phyloP scores from a whole-genome alignment of 2,888 invertebrate genomes.

The Archips xylosteana region DNA sequence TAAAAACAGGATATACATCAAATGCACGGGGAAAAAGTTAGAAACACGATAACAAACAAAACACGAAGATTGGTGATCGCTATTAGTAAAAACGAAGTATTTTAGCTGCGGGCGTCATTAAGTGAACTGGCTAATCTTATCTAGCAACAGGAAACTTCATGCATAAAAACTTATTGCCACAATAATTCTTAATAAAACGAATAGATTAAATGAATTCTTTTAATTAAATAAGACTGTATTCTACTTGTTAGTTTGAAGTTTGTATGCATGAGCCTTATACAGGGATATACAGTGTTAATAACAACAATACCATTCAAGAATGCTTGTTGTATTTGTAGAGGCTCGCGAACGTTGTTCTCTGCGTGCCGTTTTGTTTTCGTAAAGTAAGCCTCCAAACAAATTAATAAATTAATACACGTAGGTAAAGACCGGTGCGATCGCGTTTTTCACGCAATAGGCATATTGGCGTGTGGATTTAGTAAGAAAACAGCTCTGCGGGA shows the following conservation, averaged over 20 bases:
- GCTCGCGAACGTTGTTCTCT: constrained; percentile 35
- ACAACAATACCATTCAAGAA: not conserved
- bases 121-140: not conserved
- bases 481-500: not conserved
- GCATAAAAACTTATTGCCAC: not conserved
- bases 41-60: too few relatives aligned
- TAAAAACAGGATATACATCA: not conserved
- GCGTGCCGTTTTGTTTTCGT: constrained; percentile 32
- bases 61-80: too few relatives aligned
- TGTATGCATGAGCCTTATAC: not conserved
- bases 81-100: too few relatives aligned
- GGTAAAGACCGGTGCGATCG: not conserved
- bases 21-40: too few relatives aligned
- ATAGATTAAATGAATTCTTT: not conserved
- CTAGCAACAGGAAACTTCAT: not conserved
- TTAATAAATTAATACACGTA: constrained; percentile 5
- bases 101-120: too few relatives aligned
- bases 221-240: not conserved
- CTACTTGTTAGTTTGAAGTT: not conserved
- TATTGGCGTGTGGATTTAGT: not conserved
- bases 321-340: constrained; percentile 38
- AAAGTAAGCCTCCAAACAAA: constrained; percentile 35
- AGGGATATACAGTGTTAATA: not conserved
- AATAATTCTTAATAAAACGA: not conserved
- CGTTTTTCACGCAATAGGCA: constrained; percentile 2